Conservation (phyloP, 64 coral and sea anemone genomes). For the Cladopsammia gracilis region DNA sequence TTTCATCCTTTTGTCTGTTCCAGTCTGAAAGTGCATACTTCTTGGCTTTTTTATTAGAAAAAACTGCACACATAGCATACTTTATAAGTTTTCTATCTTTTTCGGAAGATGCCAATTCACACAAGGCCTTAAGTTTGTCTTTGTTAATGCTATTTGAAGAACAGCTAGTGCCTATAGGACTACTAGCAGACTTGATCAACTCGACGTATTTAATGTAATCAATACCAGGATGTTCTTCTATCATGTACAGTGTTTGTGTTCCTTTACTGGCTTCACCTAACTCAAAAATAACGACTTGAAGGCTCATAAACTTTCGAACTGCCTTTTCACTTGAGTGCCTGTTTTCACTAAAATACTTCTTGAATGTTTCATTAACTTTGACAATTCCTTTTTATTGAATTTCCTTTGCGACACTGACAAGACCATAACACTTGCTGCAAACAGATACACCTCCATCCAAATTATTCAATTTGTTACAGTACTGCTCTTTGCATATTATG, state of each 20-base stretch:
- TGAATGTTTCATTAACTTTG: not conserved
- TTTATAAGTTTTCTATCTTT: slow-evolving; percentile 18
- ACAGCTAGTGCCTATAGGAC: slow-evolving; percentile 4
- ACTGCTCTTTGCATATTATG: slow-evolving; percentile 5
- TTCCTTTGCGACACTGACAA: slow-evolving; percentile 1
- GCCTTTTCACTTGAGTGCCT: not conserved
- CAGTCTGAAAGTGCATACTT: slow-evolving; percentile 3
- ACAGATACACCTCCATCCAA: too few relatives aligned
- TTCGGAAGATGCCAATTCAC: slow-evolving; percentile 14
- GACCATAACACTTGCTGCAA: not conserved
- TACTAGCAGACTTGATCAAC: slow-evolving; percentile 10
- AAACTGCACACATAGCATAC: slow-evolving; percentile 5
- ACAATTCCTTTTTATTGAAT: slow-evolving; percentile 1
- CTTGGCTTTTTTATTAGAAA: slow-evolving; percentile 14
- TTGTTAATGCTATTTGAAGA: slow-evolving; percentile 28
- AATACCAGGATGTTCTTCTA: not conserved
- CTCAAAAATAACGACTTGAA: slow-evolving; percentile 5
- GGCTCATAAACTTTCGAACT: slow-evolving; percentile 21
- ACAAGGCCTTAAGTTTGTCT: slow-evolving; percentile 9
- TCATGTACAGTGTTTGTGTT: slow-evolving; percentile 5
- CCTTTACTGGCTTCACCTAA: slow-evolving; percentile 4
- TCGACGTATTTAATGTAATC: slow-evolving; percentile 24
- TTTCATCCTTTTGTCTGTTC: slow-evolving; percentile 27
- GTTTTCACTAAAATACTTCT: not conserved
- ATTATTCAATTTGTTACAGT: too few relatives aligned